These are phyloP conservation scores for Protobothrops flavoviridis DNA, from an alignment of 2,113 vertebrate species.

Conservation along the genomic window DNA sequence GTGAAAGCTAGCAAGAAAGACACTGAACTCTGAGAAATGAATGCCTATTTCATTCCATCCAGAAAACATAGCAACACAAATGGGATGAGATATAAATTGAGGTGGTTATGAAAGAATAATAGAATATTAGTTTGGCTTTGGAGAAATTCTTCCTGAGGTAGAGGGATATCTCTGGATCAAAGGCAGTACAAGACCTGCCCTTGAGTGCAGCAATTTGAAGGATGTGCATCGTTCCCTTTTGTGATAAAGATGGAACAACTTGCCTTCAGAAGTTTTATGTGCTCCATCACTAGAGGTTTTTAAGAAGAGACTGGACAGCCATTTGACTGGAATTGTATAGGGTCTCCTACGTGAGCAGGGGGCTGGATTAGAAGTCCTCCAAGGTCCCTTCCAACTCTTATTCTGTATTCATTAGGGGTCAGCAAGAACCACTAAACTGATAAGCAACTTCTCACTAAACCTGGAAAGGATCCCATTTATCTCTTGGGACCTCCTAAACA, in stretches of 20 bases:
- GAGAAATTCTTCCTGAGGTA: not conserved
- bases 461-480: no score
- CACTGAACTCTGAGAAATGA: not conserved
- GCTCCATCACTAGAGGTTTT: no score
- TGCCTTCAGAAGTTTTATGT: no score
- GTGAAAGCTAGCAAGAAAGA: not conserved
- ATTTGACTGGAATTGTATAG: no score
- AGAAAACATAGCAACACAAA: not conserved
- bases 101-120: not conserved
- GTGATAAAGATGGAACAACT: not conserved
- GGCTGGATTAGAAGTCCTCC: no score
- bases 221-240: not conserved
- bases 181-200: not conserved
- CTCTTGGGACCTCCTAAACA: no score
- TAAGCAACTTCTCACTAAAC: no score
- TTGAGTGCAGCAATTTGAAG: not conserved
- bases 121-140: not conserved
- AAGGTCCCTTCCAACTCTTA: no score
- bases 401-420: no score
- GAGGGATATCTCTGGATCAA: not conserved
- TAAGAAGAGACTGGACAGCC: no score
- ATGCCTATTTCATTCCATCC: not conserved
- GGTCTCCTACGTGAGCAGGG: no score
- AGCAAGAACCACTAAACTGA: no score
- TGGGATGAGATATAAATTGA: not conserved